These are phyloP conservation scores for Ephialtes manifestator DNA, from an alignment of 2,888 invertebrate species.

Conservation along the genomic window DNA sequence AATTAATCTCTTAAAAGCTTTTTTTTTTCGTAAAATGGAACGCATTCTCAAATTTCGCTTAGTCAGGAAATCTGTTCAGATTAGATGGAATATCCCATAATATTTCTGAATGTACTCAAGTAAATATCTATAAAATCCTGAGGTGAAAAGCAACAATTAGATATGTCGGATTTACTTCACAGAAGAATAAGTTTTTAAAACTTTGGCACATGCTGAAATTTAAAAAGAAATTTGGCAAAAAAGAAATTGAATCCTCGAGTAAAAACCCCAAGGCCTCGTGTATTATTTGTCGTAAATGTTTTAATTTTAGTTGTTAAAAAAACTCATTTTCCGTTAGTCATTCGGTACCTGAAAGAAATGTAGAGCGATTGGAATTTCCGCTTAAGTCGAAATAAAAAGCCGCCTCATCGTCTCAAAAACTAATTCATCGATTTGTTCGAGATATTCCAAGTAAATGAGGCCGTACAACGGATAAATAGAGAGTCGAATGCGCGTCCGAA, in stretches of 20 bases:
- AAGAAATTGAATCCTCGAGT: background rate
- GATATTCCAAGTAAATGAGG: slow-evolving; percentile 5
- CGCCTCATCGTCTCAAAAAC: background rate
- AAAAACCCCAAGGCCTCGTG: background rate
- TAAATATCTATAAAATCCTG: too few species aligned
- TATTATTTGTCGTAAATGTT: background rate
- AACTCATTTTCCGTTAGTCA: background rate
- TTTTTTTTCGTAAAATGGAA: background rate
- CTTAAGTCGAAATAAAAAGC: background rate
- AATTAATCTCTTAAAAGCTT: background rate
- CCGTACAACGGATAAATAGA: background rate
- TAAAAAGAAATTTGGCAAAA: background rate
- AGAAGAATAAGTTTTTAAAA: background rate
- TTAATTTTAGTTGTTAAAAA: slow-evolving; percentile 4
- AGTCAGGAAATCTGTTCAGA: background rate
- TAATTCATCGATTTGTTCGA: slow-evolving; percentile 8
- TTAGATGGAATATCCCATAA: background rate
- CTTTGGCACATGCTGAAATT: background rate
- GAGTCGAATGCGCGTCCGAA: background rate
- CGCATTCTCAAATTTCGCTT: background rate
- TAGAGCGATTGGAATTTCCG: slow-evolving; percentile 4
- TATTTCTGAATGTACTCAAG: background rate
- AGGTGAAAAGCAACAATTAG: background rate
- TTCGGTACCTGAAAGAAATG: background rate
- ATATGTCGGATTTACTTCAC: background rate